Conservation (phyloP, 2,113 vertebrate species). For the Hepsetus odoe region DNA sequence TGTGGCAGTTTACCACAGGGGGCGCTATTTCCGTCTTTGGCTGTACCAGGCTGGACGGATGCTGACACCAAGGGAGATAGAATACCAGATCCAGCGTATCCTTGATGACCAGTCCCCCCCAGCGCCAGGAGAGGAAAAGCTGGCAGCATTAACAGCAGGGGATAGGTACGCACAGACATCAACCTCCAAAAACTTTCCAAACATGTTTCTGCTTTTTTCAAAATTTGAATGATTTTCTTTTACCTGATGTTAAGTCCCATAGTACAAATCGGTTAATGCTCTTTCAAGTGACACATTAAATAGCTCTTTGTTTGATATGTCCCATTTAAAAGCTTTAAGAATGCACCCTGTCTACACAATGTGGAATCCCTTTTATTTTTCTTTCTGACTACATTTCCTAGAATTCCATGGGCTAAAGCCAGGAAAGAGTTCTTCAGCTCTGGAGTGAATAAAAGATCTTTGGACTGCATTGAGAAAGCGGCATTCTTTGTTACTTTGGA, state of each 20-base stretch:
- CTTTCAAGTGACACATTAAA: no score
- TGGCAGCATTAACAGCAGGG: constrained; percentile 84
- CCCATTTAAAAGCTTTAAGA: no score
- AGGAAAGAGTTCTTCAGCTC: constrained; percentile 77
- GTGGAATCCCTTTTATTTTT: no score
- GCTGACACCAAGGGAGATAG: constrained; percentile 82
- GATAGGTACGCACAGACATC: constrained; percentile 72
- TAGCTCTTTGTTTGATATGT: no score
- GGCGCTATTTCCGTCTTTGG: constrained; percentile 84
- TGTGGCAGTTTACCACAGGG: constrained; percentile 84
- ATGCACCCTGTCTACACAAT: not conserved
- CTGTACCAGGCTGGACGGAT: constrained; percentile 80
- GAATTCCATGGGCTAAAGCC: constrained; percentile 83
- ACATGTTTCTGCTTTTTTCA: not conserved
- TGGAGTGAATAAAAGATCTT: constrained; percentile 74
- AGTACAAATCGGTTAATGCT: no score
- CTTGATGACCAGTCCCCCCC: constrained; percentile 78
- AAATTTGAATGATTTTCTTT: not conserved
- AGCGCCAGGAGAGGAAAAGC: constrained; percentile 79
- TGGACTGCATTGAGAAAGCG: constrained; percentile 84
- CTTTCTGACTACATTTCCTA: constrained; percentile 62
- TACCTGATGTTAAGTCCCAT: no score
- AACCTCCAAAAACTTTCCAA: not conserved
- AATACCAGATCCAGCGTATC: constrained; percentile 86
- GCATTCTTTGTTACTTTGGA: constrained; percentile 88